Evolutionary conservation across 2,888 invertebrate species (phyloP), one percentile per base, ranked within the genome.

Genomic region (Calameuta filiformis): DNA sequence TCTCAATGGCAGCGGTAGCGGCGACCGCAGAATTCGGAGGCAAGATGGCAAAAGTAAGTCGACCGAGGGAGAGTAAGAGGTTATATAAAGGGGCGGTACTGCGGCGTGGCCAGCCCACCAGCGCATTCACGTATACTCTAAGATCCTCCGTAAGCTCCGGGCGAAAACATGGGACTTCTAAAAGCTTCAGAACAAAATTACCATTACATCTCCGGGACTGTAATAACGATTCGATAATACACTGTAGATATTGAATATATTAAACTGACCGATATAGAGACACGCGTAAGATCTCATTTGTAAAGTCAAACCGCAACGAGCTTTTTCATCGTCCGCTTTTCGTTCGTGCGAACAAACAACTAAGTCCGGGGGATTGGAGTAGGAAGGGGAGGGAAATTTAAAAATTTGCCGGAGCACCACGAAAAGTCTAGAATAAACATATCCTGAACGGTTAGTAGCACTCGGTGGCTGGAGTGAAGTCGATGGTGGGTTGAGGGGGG

Each of bases 11-110:
- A 56, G 40, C 40, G 40, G 40, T 56, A 9, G 40, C 40, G 88
- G 87, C 87, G 87, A 88, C 88, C 88, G 83, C 89, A 85, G 85
- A 89, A 87, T 87, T 87, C 86, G 87, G 87, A 87, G 87, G 87
- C 89, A 90, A 89, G 89, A 90, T 90, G 91, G 89, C 90, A 89
- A 90, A 90, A 90, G 90, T 89, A 90, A 89, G 88, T 88, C 86
- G 86, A 56, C 40, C 23, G 40, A 56, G 40, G 82, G 88, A 85
- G 84, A 86, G 86, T 83, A 56, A 56, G 40, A 56, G 40, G 40
- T 56, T 56, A 56, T 56, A 23, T 56, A 85, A 83, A 85, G 88
- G 88, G 91, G 90, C 90, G 91, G 90, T 85, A 86, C 89, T 89
- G 89, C 78, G 86, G 86, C 86, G 84, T 86, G 89, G 88, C 89